Conservation (phyloP, 2,113 vertebrate species). For the Prunella fulvescens region DNA sequence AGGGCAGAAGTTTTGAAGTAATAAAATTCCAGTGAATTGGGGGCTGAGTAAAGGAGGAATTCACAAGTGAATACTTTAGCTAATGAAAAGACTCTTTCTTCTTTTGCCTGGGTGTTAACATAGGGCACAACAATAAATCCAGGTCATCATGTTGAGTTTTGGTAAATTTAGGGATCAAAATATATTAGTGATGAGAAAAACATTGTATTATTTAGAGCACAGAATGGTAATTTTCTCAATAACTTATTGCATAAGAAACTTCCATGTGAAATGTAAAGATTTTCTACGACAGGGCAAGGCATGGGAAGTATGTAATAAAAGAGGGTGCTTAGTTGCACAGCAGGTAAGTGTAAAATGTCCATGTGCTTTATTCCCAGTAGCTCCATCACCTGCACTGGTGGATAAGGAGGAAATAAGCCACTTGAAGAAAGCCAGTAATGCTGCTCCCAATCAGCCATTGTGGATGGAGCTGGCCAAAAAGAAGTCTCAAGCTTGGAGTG, state of each 20-base stretch:
- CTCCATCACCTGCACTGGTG: slow-evolving; percentile 24
- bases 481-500: slow-evolving; percentile 96
- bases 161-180: background rate
- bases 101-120: background rate
- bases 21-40: background rate
- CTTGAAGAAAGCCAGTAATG: slow-evolving; percentile 69
- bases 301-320: background rate
- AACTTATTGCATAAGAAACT: background rate
- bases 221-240: background rate
- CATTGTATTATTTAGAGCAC: background rate
- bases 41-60: background rate
- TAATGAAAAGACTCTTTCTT: background rate
- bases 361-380: slow-evolving; percentile 26
- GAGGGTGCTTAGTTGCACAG: background rate
- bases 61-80: background rate
- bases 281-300: background rate
- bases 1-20: background rate
- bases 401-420: slow-evolving; percentile 74
- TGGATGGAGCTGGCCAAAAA: slow-evolving; percentile 99
- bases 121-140: background rate
- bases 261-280: background rate
- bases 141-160: background rate
- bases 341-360: background rate
- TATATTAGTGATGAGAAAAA: background rate
- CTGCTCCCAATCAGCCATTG: slow-evolving; percentile 77